Base-by-base conservation (phyloP, 2,888 invertebrate genomes). In the Saturnia japonica region DNA sequence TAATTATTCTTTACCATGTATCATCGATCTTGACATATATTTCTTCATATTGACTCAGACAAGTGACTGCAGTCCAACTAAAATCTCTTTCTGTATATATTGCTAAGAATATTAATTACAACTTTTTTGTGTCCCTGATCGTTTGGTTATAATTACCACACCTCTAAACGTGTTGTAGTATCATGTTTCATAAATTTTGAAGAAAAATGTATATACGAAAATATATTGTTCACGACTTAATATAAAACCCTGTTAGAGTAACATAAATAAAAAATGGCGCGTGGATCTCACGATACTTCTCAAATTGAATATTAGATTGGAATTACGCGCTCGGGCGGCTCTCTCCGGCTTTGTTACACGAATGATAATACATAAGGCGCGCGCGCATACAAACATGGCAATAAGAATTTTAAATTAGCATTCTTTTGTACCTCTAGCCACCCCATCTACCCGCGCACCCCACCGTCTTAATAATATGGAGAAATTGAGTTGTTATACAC, bases 391-490 rank as follows among this genome's bases (percentile, higher is more conserved):
- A 88, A 90, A 91, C 90, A 91, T 90, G 85, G 89, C 88, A 92
- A 93, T 93, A 92, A 89, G 91, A 93, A 92, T 93, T 93, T 93
- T 91, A 93, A 94, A 94, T 94, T 93, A 93, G 94, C 93, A 93
- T 93, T 93, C 91, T 94, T 94, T 93, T 93, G 91, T 92, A 88
- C 85, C 88, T 85, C 87, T 81, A 76, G 85, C 91, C 88, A 90
- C 91, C 91, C 92, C 80, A 80, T 80, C 86, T 84, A 82, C 86
- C 87, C 88, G 78, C 88, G 83, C 87, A 82, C 89, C 89, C 91
- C 87, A 82, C 84, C 86, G 87, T 91, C 92, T 93, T 93, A 92
- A 92, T 93, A 93, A 91, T 90, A 91, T 90, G 91, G 88, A 91
- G 93, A 89, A 92, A 94, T 94, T 93, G 93, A 93, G 94, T 93